Evolutionary conservation across 2,888 invertebrate species (phyloP).

Genomic region (Lithophane socia): DNA sequence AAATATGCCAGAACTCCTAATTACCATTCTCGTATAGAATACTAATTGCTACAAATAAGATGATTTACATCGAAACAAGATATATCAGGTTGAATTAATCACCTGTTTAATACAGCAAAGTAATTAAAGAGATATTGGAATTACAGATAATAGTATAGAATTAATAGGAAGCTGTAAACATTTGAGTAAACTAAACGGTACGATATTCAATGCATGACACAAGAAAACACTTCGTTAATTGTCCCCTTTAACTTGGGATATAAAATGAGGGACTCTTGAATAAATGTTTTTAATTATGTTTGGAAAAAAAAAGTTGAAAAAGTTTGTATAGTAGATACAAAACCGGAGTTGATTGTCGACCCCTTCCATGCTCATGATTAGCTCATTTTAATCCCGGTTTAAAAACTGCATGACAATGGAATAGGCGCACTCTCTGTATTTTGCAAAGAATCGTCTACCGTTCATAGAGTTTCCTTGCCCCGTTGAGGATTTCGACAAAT

Average conservation of each 20-base stretch:
- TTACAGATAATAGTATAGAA: slow-evolving; percentile 23
- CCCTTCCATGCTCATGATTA: slow-evolving; percentile 83
- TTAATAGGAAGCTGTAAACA: slow-evolving; percentile 46
- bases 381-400: slow-evolving; percentile 86
- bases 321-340: slow-evolving; percentile 62
- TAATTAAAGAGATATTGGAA: slow-evolving; percentile 51
- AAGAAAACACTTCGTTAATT: slow-evolving; percentile 64
- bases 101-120: slow-evolving; percentile 39
- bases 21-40: slow-evolving; percentile 52
- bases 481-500: slow-evolving; percentile 86
- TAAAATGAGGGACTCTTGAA: slow-evolving; percentile 55
- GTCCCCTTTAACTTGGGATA: slow-evolving; percentile 48
- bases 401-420: slow-evolving; percentile 86
- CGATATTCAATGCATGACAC: slow-evolving; percentile 46
- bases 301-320: slow-evolving; percentile 56
- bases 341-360: slow-evolving; percentile 62
- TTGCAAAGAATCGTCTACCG: slow-evolving; percentile 80
- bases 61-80: slow-evolving; percentile 54
- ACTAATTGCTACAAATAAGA: slow-evolving; percentile 55
- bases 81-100: slow-evolving; percentile 48
- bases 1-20: slow-evolving; percentile 43
- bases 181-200: slow-evolving; percentile 45
- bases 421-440: slow-evolving; percentile 79
- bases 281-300: slow-evolving; percentile 70
- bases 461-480: slow-evolving; percentile 75